A percentile compares a stretch with the other conserved stretches of the same genome.
These are phyloP conservation scores for Cryptocephalus moraei DNA, from an alignment of 2,888 invertebrate species.

Conservation along the genomic window DNA sequence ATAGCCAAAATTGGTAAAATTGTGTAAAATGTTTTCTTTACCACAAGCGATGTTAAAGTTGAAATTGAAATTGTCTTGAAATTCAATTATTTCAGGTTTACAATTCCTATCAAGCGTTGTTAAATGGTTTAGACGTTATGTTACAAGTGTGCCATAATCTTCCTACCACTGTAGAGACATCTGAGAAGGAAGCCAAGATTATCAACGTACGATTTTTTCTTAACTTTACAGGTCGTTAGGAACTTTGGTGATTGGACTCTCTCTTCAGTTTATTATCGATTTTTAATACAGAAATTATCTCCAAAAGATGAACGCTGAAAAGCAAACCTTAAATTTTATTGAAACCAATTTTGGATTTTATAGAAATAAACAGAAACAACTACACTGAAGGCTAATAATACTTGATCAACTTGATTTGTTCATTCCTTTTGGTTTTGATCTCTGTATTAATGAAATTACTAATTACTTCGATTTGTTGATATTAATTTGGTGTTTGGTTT, in stretches of 20 bases:
- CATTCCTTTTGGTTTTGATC: too few species aligned
- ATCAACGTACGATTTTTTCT: slow-evolving; percentile 28
- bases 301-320: too few species aligned
- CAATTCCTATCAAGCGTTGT: slow-evolving; percentile 54
- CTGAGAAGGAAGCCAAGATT: slow-evolving; percentile 25
- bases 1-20: too few species aligned
- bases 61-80: too few species aligned
- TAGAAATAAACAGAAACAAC: too few species aligned
- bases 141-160: slow-evolving; percentile 56
- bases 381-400: too few species aligned
- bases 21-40: not conserved
- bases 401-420: too few species aligned
- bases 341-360: too few species aligned
- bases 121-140: slow-evolving; percentile 56
- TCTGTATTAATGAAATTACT: too few species aligned
- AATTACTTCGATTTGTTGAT: too few species aligned
- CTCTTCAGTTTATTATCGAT: not conserved
- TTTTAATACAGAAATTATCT: not conserved
- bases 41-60: not conserved
- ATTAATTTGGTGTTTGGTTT: slow-evolving; percentile 30
- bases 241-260: slow-evolving; percentile 2
- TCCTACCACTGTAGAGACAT: slow-evolving; percentile 26
- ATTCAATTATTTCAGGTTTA: slow-evolving; percentile 43
- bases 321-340: too few species aligned
- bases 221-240: not conserved